Evolutionary conservation across 2,797 vertebrate species (phyloP).

Genomic region (Graptemys geographica): DNA sequence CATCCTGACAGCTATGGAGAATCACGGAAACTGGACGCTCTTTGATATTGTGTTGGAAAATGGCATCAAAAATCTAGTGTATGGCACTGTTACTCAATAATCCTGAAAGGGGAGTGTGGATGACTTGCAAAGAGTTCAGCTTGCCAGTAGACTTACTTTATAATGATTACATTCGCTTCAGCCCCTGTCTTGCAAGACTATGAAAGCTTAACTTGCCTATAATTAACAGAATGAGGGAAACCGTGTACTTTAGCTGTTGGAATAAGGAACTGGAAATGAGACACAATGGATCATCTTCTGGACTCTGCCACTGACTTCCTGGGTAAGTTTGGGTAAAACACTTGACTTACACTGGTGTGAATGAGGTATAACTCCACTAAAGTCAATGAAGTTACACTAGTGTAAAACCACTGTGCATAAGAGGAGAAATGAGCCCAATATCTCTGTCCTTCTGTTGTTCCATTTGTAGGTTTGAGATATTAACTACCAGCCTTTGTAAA

Average conservation of each 20-base stretch:
- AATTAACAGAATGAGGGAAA: not conserved
- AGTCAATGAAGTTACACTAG: not conserved
- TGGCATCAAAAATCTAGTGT: not conserved
- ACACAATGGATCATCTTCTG: not conserved
- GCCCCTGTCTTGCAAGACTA: not conserved
- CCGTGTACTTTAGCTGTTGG: not conserved
- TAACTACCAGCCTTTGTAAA: not conserved
- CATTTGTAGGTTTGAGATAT: not conserved
- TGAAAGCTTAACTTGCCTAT: accelerated
- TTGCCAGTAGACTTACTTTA: not conserved
- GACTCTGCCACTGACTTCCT: not conserved
- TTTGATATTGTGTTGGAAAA: not conserved
- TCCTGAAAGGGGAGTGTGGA: not conserved
- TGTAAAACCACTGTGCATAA: not conserved
- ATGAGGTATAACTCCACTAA: not conserved
- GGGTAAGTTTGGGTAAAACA: not conserved
- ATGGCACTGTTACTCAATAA: not conserved
- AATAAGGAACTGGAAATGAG: not conserved
- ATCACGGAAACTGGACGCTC: not conserved
- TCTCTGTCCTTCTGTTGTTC: not conserved
- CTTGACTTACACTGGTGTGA: not conserved
- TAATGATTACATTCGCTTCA: not conserved
- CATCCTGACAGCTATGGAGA: not conserved
- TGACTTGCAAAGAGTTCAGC: not conserved
- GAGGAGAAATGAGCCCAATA: not conserved